These are phyloP conservation scores for Harpegnathos saltator DNA, from an alignment of 1,140 invertebrate species.

Conservation along the genomic window DNA sequence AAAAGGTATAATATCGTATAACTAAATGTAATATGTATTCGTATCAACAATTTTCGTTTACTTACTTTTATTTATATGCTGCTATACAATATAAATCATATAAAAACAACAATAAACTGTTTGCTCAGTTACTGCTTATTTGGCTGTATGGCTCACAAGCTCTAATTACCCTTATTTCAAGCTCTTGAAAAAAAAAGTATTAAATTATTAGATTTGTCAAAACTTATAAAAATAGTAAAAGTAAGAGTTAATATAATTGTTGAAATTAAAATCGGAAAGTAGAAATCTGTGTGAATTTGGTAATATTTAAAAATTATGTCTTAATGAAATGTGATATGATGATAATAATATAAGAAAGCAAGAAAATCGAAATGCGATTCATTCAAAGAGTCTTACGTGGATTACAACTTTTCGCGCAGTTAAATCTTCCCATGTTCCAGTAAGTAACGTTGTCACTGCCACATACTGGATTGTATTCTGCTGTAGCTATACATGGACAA, in stretches of 20 bases:
- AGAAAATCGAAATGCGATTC: not conserved
- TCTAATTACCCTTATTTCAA: conserved; percentile 14
- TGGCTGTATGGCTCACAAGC: conserved; percentile 36
- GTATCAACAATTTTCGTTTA: not conserved
- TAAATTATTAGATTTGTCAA: not conserved
- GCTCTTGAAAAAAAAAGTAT: conserved; percentile 23
- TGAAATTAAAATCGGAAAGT: not conserved
- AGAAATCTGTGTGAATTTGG: not conserved
- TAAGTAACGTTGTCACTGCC: conserved; percentile 54
- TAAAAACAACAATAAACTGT: not conserved
- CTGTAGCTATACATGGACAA: conserved; percentile 41
- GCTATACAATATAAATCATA: not conserved
- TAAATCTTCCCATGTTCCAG: conserved; percentile 48
- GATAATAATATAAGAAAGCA: not conserved
- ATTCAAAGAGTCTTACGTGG: conserved; percentile 37
- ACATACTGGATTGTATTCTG: conserved; percentile 61
- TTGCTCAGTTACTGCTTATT: conserved; percentile 21
- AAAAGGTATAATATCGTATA: no score
- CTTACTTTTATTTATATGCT: not conserved
- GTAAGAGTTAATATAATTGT: not conserved
- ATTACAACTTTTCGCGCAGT: conserved; percentile 51
- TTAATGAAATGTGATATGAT: not conserved
- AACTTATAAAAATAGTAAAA: not conserved
- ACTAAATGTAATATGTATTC: no score
- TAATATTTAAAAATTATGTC: conserved; percentile 1